Base-by-base conservation (phyloP, 2,888 invertebrate genomes). In the Thereva unica region DNA sequence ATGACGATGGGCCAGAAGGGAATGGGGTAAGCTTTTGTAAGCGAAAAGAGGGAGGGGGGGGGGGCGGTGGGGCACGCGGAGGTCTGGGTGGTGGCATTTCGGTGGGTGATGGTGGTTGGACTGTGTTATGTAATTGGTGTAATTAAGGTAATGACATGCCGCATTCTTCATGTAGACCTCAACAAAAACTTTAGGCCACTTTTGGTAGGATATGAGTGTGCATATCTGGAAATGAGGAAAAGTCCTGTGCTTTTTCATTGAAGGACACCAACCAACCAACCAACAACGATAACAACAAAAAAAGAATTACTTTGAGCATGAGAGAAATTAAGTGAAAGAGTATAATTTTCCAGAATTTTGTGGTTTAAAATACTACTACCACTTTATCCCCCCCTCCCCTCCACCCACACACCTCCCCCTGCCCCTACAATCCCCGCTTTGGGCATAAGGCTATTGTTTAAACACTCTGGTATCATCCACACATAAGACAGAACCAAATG, bases 71-170 rank as follows among this genome's bases (percentile, higher is more conserved):
- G 23, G 23, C 23, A 23, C 23, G 23, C 23, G 23, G 23, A 23
- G 23, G n/a, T n/a, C n/a, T 23, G 23, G 1, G 23, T 1, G 23
- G 23, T 23, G 23, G 23, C 23, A 23, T 23, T 23, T 23, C 23
- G 23, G 1, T 23, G 23, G 23, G 23, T 23, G 23, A 23, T 23
- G 23, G 23, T 23, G 23, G 23, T 23, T 23, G 23, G 23, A 23
- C 23, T 23, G 23, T 23, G 44, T 34, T 44, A 45, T 56, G 42
- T 56, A 56, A 56, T 56, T 56, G 56, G 56, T 56, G 42, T 56
- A 56, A 56, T 56, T 56, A 56, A 56, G 56, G 42, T 56, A 56
- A 56, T 56, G 56, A 56, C 45, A 44, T 56, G 56, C 56, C 56
- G 56, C 56, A 56, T 56, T 56, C 56, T 56, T 56, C 56, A 56